These are phyloP conservation scores for Coccyzus lansbergi DNA, from an alignment of 2,797 vertebrate genomes.

Conservation along the genomic window DNA sequence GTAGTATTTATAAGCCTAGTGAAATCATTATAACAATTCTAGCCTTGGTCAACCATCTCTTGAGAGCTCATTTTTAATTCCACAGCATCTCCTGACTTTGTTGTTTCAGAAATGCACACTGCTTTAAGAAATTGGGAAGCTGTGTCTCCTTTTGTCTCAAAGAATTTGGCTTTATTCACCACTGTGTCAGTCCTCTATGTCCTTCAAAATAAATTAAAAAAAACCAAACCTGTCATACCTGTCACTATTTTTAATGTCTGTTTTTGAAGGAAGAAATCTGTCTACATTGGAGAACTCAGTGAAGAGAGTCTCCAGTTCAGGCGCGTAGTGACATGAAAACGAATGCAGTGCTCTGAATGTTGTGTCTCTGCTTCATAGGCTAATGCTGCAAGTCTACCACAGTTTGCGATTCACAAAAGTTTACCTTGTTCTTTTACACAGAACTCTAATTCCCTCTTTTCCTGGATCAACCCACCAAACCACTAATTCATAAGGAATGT, in stretches of 20 bases:
- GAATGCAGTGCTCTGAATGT: not conserved
- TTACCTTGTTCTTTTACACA: not conserved
- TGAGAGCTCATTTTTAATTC: not conserved
- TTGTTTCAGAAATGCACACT: not conserved
- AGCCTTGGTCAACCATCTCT: not conserved
- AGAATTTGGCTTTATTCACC: not conserved
- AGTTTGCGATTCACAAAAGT: not conserved
- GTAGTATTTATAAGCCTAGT: not conserved
- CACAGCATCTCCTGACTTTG: not conserved
- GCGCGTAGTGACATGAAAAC: not conserved
- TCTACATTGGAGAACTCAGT: not conserved
- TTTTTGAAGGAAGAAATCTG: constrained; percentile 11
- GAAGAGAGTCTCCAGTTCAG: not conserved
- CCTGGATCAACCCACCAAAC: not conserved
- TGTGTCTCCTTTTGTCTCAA: not conserved
- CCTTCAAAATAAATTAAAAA: not conserved
- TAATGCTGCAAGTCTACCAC: not conserved
- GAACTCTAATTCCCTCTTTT: not conserved
- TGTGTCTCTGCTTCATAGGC: not conserved
- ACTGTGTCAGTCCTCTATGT: not conserved
- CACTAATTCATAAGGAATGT: not conserved
- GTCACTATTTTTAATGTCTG: not conserved
- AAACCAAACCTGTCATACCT: not conserved
- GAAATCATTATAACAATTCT: not conserved
- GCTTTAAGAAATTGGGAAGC: not conserved